A percentile compares a stretch with the other conserved stretches of the same genome.
Evolutionary conservation across 2,888 invertebrate genomes (phyloP).

Genomic region (Chymomyza fuscimana): DNA sequence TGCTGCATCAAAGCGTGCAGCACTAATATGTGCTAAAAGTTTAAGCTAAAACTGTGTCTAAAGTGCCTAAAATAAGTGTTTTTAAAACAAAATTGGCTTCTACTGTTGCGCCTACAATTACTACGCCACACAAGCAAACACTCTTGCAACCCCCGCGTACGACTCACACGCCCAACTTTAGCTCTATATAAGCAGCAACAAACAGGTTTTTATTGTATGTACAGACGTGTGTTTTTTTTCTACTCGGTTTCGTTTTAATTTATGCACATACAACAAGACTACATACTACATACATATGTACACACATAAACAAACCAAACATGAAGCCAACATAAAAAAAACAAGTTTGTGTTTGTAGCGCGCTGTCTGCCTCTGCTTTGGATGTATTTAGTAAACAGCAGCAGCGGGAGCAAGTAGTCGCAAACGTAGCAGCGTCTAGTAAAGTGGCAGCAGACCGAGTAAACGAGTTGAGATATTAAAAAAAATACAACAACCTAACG

Average conservation of each 20-base stretch:
- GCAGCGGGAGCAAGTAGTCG: constrained; percentile 52
- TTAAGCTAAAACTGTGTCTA: not conserved
- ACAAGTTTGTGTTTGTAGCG: constrained; percentile 49
- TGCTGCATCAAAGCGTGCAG: not conserved
- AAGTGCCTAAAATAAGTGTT: constrained; percentile 13
- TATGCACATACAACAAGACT: constrained; percentile 58
- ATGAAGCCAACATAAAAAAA: constrained; percentile 62
- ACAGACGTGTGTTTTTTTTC: constrained; percentile 60
- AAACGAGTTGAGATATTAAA: constrained; percentile 37
- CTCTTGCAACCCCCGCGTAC: constrained; percentile 53
- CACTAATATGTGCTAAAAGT: constrained; percentile 7
- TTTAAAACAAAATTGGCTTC: constrained; percentile 28
- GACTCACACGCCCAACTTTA: constrained; percentile 42
- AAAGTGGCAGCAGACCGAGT: constrained; percentile 50
- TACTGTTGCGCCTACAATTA: constrained; percentile 38
- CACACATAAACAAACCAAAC: constrained; percentile 55
- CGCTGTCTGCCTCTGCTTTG: constrained; percentile 30
- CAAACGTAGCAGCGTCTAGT: constrained; percentile 41
- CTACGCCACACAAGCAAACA: constrained; percentile 51
- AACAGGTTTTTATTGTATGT: constrained; percentile 69
- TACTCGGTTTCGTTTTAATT: constrained; percentile 54
- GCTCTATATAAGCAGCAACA: constrained; percentile 49
- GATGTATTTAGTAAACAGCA: constrained; percentile 52
- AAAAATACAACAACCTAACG: constrained; percentile 27
- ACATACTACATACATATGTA: constrained; percentile 9